These are phyloP conservation scores for Pungitius pungitius DNA, from an alignment of 2,113 vertebrate genomes.

Conservation along the genomic window DNA sequence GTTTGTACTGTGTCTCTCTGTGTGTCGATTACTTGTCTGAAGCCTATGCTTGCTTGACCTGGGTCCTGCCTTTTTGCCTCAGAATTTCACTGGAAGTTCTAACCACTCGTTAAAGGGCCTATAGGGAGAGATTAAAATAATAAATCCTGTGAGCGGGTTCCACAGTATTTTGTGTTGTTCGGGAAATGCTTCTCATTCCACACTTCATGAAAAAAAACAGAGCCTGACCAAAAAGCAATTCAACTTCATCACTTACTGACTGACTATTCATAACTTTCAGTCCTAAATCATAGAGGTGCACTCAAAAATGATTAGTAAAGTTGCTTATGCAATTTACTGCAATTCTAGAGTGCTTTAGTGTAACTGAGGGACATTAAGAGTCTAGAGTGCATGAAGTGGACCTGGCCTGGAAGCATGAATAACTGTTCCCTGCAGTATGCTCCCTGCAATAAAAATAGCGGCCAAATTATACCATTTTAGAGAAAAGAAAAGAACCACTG, in stretches of 20 bases:
- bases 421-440: conserved; percentile 60
- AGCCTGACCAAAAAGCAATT: conserved; percentile 8
- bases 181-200: conserved; percentile 44
- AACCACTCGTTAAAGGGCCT: background rate
- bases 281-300: background rate
- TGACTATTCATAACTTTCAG: background rate
- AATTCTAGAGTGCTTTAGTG: background rate
- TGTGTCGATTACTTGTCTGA: background rate
- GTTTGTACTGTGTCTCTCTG: background rate
- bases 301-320: background rate
- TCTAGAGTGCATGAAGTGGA: conserved; percentile 47
- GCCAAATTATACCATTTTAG: conserved; percentile 82
- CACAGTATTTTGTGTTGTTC: conserved; percentile 7
- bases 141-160: conserved; percentile 1
- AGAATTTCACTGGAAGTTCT: background rate
- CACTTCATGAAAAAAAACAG: conserved; percentile 6
- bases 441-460: conserved; percentile 79
- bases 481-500: conserved; percentile 60
- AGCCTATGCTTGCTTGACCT: background rate
- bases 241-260: background rate
- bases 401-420: conserved; percentile 49
- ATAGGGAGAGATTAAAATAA: background rate
- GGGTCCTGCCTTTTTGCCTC: background rate
- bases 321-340: conserved; percentile 1
- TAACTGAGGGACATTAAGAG: conserved; percentile 36